phyloP scores from a whole-genome alignment of 2,888 invertebrate species.

The Acleris holmiana region DNA sequence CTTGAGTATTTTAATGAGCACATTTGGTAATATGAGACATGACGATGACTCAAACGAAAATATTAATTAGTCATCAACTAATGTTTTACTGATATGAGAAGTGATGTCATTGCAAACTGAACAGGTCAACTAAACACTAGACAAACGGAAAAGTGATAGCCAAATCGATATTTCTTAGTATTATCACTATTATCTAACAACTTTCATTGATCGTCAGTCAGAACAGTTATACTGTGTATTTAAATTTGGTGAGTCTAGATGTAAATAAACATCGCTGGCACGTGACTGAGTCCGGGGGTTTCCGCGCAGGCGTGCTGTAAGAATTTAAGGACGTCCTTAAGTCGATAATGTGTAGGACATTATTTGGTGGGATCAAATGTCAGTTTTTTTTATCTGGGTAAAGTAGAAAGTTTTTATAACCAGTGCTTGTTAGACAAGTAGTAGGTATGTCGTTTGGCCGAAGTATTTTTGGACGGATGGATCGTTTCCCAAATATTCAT shows the following conservation, averaged over 20 bases:
- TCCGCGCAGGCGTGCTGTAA: slow-evolving; percentile 48
- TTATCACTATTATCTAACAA: neutral
- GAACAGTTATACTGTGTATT: too few species aligned
- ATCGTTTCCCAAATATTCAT: too few species aligned
- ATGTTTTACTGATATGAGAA: neutral
- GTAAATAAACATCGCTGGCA: slow-evolving; percentile 62
- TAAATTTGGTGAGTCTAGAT: slow-evolving; percentile 41
- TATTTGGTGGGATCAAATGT: neutral
- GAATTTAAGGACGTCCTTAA: slow-evolving; percentile 18
- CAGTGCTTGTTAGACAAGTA: too few species aligned
- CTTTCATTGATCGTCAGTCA: neutral
- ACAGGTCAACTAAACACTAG: slow-evolving; percentile 5
- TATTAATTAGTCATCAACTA: neutral
- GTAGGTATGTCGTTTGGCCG: too few species aligned
- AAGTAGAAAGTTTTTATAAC: neutral
- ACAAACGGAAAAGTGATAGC: slow-evolving; percentile 5
- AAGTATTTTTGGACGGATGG: too few species aligned
- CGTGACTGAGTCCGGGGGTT: slow-evolving; percentile 45
- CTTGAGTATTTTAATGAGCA: neutral
- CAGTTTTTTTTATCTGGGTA: neutral
- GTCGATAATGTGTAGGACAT: slow-evolving; percentile 30
- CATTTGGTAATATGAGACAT: neutral
- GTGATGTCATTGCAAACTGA: neutral
- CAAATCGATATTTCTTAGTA: neutral
- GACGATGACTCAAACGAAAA: slow-evolving; percentile 2